Evolutionary conservation across 2,888 invertebrate genomes (phyloP), one percentile per base, ranked within the genome.

Genomic region (Lepidonotus clava): DNA sequence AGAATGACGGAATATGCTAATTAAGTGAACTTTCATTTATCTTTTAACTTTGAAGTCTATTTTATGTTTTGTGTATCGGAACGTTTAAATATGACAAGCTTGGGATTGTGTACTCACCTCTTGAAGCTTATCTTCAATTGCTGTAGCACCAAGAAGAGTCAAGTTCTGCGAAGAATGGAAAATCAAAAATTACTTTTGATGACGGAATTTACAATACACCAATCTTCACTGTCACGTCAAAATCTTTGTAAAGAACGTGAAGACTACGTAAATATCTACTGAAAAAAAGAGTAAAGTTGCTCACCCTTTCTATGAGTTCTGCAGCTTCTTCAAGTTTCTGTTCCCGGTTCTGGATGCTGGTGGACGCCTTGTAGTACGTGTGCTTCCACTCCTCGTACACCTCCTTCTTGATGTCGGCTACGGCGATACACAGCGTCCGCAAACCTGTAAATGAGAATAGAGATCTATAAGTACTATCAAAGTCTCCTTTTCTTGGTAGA

Each of bases 91-190:
- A 84, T 21, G 34, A 28, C 11, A 24, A 67, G 11, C 14, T 11
- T 24, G 67, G 11, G 5, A 85, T 24, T 21, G 14, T 53, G 11
- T 88, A 88, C 91, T 89, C 88, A 92, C 95, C 95, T 96, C 98
- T 95, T 98, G 98, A 85, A 99, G 95, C 94, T 98, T 98, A 94
- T 99, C 99, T 95, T 99, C 99, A 91, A 99, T 99, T 32, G 99
- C 99, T 51, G 99, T 98, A 0, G 99, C 98, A 6, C 99, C 99
- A 80, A 99, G 95, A 51, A 99, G 95, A 41, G 95, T 96, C 88
- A 99, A 95, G 95, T 98, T 97, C 92, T 96, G 91, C 40, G 91
- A 91, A 11, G n/a, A n/a, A n/a, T n/a, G n/a, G 2, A 61, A 61
- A 24, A 24, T 61, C 8, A 46, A 6, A 46, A 46, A 18, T 6